Evolutionary conservation across 2,888 invertebrate species (phyloP), one percentile per base, ranked within the genome.

Genomic region (Aplocera efformata): DNA sequence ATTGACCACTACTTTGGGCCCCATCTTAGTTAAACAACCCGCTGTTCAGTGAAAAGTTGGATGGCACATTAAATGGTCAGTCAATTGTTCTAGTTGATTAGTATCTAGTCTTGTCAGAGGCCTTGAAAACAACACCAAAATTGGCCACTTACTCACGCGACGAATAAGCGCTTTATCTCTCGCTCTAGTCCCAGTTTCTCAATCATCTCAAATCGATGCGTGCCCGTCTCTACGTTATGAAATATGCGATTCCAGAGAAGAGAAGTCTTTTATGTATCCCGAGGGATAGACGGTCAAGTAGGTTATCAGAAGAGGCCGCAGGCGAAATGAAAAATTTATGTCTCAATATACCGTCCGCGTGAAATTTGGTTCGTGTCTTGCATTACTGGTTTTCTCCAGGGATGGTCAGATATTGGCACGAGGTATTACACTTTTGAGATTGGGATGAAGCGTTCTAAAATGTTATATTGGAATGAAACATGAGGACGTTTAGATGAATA

Each of bases 301-400:
- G 82, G 86, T 84, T 86, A 86, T 86, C 86, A 85, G 76, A 75
- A 77, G 75, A 74, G 78, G 73, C 85, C 82, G 72, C 67, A 63
- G 75, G 86, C 81, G 69, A 62, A 78, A 88, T 88, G 86, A 88
- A 88, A 88, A 84, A 88, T 88, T 85, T 85, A 88, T 86, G 86
- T 86, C 88, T 86, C 85, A 88, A 86, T 86, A 85, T 81, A 76
- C 63, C 59, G 63, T 53, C 60, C 47, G 64, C 58, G 69, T 62
- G 66, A 62, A 58, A 67, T 67, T 64, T 55, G 67, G 65, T 66
- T 70, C 79, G 75, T 74, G 78, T 67, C 67, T 72, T 60, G 79
- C 69, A 79, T 80, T 75, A 72, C 60, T 43, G 53, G 42, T 29
- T 48, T 58, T 72, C 80, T 75, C 78, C 10, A 10, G 82, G 79